Evolutionary conservation across 2,113 vertebrate genomes (phyloP).

Genomic region (Nyctibius bracteatus): DNA sequence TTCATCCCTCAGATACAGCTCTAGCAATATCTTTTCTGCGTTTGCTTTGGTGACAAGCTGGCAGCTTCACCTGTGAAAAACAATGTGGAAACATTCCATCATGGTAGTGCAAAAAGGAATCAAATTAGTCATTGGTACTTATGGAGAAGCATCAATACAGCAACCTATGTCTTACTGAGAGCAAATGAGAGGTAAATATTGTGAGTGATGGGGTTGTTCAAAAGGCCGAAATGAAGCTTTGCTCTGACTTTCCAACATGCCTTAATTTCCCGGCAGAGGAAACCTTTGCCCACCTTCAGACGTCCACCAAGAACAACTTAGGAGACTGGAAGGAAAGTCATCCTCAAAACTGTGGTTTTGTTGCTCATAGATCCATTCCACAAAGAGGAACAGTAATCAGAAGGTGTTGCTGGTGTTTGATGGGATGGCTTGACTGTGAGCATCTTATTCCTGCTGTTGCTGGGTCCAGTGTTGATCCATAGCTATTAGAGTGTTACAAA

Average conservation of each 20-base stretch:
- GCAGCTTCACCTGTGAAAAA: not conserved
- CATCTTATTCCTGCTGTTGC: not conserved
- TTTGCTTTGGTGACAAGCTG: not conserved
- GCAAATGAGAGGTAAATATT: not conserved
- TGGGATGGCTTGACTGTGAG: not conserved
- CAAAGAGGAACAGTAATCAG: not conserved
- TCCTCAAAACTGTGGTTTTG: not conserved
- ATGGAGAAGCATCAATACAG: not conserved
- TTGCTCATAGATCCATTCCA: not conserved
- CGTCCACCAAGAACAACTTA: not conserved
- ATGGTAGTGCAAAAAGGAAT: not conserved
- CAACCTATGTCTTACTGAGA: not conserved
- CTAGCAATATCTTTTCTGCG: not conserved
- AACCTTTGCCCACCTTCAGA: not conserved
- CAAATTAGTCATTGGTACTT: not conserved
- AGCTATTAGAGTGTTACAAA: not conserved
- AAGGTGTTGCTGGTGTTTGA: not conserved
- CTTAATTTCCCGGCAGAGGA: not conserved
- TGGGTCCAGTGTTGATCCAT: accelerated
- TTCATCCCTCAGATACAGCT: not conserved
- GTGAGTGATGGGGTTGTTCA: not conserved
- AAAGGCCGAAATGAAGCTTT: not conserved
- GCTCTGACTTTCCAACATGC: not conserved
- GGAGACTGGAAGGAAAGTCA: not conserved
- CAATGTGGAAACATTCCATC: not conserved